These are phyloP conservation scores for Saturnia pavonia DNA, from an alignment of 2,888 invertebrate genomes.

Conservation along the genomic window DNA sequence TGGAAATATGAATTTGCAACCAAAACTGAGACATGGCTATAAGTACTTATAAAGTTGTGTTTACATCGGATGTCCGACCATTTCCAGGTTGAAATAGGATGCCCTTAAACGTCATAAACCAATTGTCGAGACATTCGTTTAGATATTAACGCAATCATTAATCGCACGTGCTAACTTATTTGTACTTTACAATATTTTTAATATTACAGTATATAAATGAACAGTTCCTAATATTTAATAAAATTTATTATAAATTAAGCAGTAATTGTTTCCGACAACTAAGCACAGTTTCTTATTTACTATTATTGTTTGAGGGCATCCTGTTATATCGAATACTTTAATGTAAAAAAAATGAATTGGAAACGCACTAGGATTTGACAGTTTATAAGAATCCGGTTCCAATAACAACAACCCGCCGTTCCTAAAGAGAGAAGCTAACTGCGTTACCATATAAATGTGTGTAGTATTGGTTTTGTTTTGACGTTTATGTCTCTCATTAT, in stretches of 20 bases:
- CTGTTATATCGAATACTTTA: constrained; percentile 26
- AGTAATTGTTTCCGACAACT: constrained; percentile 52
- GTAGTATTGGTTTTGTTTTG: constrained; percentile 26
- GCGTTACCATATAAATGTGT: constrained; percentile 28
- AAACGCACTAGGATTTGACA: constrained; percentile 64
- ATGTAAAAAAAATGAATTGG: constrained; percentile 43
- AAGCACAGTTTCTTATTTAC: constrained; percentile 33
- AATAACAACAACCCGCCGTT: constrained; percentile 54
- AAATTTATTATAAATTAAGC: constrained; percentile 56
- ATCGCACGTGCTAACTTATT: constrained; percentile 2
- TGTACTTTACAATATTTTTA: constrained; percentile 4
- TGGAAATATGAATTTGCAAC: constrained; percentile 64
- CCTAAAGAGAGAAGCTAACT: constrained; percentile 46
- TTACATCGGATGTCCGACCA: constrained; percentile 66
- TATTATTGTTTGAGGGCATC: constrained; percentile 13
- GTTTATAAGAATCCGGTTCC: constrained; percentile 20
- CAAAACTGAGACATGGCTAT: constrained; percentile 52
- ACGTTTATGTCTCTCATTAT: constrained; percentile 42
- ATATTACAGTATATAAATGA: constrained; percentile 14
- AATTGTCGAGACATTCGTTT: constrained; percentile 7
- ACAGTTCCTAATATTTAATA: constrained; percentile 75
- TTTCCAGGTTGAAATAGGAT: constrained; percentile 49
- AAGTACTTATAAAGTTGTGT: constrained; percentile 62
- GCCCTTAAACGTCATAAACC: constrained; percentile 52
- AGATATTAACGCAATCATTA: constrained; percentile 2